Evolutionary conservation across 2,888 invertebrate genomes (phyloP).

Genomic region (Corbicula japonica): DNA sequence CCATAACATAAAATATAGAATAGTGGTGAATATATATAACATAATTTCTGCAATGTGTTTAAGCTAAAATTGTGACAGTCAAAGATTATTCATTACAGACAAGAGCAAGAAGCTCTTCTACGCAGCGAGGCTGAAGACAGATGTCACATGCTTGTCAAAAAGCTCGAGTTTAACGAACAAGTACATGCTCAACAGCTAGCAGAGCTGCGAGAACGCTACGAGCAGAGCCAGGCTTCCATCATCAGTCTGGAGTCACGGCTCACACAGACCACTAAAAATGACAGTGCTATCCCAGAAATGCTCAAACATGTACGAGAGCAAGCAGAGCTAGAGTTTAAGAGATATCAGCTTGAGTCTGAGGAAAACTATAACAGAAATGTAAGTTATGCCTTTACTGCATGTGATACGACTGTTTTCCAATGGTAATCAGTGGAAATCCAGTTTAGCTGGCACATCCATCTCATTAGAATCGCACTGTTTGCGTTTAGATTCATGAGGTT

Average conservation of each 20-base stretch:
- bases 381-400: slow-evolving; percentile 49
- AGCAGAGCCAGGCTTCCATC: slow-evolving; percentile 75
- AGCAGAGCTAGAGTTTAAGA: slow-evolving; percentile 75
- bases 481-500: no score
- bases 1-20: no score
- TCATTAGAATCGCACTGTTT: no score
- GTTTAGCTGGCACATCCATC: no score
- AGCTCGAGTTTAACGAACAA: slow-evolving; percentile 78
- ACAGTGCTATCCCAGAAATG: slow-evolving; percentile 73
- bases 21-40: no score
- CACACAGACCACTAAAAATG: slow-evolving; percentile 72
- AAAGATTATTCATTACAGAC: slow-evolving; percentile 70
- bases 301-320: slow-evolving; percentile 79
- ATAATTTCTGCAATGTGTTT: no score
- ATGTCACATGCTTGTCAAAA: slow-evolving; percentile 76
- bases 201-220: slow-evolving; percentile 73
- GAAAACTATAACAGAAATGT: slow-evolving; percentile 80
- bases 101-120: slow-evolving; percentile 78
- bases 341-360: slow-evolving; percentile 78
- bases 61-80: no score
- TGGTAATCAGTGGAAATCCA: no score
- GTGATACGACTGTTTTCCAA: no score
- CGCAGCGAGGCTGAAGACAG: slow-evolving; percentile 79
- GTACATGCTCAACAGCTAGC: slow-evolving; percentile 73
- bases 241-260: slow-evolving; percentile 77